Percentiles rank a stretch among this genome's conserved stretches.
Conservation (phyloP, 2,113 vertebrate genomes). For the Zingel zingel region DNA sequence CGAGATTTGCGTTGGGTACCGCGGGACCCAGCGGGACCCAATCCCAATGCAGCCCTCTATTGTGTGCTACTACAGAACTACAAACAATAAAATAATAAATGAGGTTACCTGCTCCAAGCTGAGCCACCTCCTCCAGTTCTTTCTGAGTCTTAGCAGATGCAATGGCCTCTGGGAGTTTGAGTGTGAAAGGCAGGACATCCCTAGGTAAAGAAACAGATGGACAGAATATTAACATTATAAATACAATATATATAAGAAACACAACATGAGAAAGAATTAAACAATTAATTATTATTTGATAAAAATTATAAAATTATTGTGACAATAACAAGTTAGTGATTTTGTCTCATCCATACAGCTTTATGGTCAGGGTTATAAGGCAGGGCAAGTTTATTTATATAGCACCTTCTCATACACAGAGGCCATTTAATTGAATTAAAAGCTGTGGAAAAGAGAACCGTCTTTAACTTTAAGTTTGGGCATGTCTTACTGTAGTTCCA, state of each 20-base stretch:
- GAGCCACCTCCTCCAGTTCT: constrained; percentile 92
- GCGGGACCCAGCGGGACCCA: no score
- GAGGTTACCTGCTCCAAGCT: constrained; percentile 90
- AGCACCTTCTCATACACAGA: no score
- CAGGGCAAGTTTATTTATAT: no score
- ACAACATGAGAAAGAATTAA: background rate
- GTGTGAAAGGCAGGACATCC: constrained; percentile 93
- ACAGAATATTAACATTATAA: background rate
- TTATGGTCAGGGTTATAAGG: background rate
- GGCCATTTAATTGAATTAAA: no score
- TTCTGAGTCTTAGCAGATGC: constrained; percentile 90
- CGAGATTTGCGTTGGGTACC: no score
- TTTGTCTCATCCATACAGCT: background rate
- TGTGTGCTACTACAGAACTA: background rate
- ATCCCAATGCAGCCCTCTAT: no score
- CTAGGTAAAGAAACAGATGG: constrained; percentile 74
- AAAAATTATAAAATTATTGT: no score
- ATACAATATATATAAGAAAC: background rate
- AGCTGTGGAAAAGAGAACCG: no score
- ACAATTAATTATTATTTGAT: no score
- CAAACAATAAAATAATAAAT: background rate
- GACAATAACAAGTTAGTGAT: background rate
- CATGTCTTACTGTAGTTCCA: no score
- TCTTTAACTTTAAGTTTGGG: no score
- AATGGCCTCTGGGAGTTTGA: constrained; percentile 93